A percentile compares a stretch with the other conserved stretches of the same genome.
These are phyloP conservation scores for Phoeniculus purpureus DNA, from an alignment of 2,797 vertebrate species.

Conservation along the genomic window DNA sequence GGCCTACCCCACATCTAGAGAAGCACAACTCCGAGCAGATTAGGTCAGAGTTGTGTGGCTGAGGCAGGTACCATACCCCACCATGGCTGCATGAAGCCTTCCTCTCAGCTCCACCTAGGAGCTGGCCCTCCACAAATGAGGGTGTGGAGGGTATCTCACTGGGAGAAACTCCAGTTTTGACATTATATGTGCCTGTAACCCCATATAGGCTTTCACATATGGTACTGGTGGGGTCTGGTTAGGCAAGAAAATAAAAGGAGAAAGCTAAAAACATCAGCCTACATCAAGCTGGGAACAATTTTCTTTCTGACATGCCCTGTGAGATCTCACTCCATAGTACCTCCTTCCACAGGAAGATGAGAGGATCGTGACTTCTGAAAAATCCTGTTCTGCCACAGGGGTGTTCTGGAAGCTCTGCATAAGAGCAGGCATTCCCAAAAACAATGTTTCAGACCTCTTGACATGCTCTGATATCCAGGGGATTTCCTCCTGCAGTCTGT, in stretches of 20 bases:
- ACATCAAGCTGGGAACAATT: background rate
- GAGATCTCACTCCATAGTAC: background rate
- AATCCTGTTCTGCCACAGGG: background rate
- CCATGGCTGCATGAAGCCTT: background rate
- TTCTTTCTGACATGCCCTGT: background rate
- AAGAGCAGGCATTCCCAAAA: constrained; percentile 15
- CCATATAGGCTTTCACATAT: background rate
- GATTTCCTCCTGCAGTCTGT: constrained; percentile 41
- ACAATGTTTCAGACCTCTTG: constrained; percentile 31
- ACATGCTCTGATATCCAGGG: constrained; percentile 22
- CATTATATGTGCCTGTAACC: background rate
- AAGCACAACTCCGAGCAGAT: background rate
- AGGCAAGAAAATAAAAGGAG: background rate
- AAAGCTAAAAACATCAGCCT: background rate
- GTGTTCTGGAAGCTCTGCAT: constrained; percentile 14
- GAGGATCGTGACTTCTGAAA: constrained; percentile 22
- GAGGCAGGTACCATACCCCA: background rate
- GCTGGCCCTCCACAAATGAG: rapidly evolving
- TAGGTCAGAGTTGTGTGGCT: background rate
- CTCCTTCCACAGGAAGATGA: background rate
- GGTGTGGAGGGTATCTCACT: rapidly evolving
- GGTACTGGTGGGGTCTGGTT: background rate
- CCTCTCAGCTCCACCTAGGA: background rate
- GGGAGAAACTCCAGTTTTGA: background rate
- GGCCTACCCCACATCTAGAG: background rate